A percentile compares a stretch with the other conserved stretches of the same genome.
Conservation (phyloP, 2,797 vertebrate genomes). For the Tarsius wallacei region DNA sequence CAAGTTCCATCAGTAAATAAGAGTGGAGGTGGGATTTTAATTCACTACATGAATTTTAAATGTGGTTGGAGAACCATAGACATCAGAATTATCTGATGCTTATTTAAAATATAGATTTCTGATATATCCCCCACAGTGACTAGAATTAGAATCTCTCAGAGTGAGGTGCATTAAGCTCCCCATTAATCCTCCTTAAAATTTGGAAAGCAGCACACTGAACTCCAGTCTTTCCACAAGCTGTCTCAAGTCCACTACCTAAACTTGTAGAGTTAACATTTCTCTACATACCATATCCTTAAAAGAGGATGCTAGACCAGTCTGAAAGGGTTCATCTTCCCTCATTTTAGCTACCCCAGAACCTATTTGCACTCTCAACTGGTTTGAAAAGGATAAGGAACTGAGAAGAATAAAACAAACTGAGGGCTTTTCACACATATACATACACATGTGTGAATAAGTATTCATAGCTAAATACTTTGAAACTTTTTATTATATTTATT, state of each 20-base stretch:
- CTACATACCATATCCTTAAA: constrained; percentile 9
- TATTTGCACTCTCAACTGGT: neutral
- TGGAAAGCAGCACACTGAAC: constrained; percentile 27
- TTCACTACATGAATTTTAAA: neutral
- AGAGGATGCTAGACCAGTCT: neutral
- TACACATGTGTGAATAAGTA: neutral
- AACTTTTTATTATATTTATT: neutral
- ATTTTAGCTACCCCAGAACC: neutral
- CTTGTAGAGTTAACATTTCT: neutral
- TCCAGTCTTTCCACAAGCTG: neutral
- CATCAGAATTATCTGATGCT: constrained; percentile 7
- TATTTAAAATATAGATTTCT: constrained; percentile 58
- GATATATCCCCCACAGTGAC: constrained; percentile 1
- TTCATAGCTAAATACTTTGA: neutral
- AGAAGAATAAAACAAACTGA: constrained; percentile 21
- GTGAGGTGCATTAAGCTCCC: neutral
- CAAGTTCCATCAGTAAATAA: neutral
- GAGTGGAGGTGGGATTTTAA: neutral
- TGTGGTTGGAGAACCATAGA: neutral
- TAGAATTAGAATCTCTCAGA: constrained; percentile 45
- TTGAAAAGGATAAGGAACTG: neutral
- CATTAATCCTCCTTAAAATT: constrained; percentile 37
- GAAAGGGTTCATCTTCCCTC: neutral
- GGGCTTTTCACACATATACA: neutral
- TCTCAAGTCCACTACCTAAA: neutral